A percentile compares a stretch with the other conserved stretches of the same genome.
These are phyloP conservation scores for Baronia brevicornis DNA, from an alignment of 2,888 invertebrate species.

Conservation along the genomic window DNA sequence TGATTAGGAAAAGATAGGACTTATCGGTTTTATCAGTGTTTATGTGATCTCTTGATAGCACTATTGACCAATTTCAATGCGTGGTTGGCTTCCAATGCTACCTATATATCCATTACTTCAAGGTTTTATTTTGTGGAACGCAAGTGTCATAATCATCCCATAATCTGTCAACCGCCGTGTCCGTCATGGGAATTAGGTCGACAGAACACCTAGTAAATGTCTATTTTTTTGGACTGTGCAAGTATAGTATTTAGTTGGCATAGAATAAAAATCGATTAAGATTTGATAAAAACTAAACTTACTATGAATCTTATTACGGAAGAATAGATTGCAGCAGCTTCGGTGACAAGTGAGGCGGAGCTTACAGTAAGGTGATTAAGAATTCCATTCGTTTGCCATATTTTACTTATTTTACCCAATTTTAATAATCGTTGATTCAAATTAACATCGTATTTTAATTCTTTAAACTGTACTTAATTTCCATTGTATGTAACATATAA, in stretches of 20 bases:
- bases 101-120: too few species aligned
- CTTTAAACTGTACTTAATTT: slow-evolving; percentile 7
- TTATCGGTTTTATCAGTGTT: too few species aligned
- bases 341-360: slow-evolving; percentile 41
- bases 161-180: slow-evolving; percentile 26
- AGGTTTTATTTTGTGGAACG: slow-evolving; percentile 10
- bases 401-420: slow-evolving; percentile 60
- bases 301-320: slow-evolving; percentile 38
- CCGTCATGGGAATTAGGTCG: slow-evolving; percentile 65
- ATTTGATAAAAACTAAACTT: slow-evolving; percentile 25
- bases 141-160: slow-evolving; percentile 23
- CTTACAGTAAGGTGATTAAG: slow-evolving; percentile 42
- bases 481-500: not conserved
- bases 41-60: too few species aligned
- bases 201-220: slow-evolving; percentile 50
- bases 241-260: slow-evolving; percentile 24
- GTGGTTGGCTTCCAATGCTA: too few species aligned
- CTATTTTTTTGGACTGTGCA: slow-evolving; percentile 39
- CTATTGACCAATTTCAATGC: too few species aligned
- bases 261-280: slow-evolving; percentile 19
- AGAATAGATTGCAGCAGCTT: slow-evolving; percentile 36
- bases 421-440: slow-evolving; percentile 30
- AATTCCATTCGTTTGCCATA: slow-evolving; percentile 63
- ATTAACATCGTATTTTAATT: slow-evolving; percentile 2
- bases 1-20: too few species aligned